phyloP scores from a whole-genome alignment of 2,113 vertebrate genomes.

The Trochalopteron elliotii region DNA sequence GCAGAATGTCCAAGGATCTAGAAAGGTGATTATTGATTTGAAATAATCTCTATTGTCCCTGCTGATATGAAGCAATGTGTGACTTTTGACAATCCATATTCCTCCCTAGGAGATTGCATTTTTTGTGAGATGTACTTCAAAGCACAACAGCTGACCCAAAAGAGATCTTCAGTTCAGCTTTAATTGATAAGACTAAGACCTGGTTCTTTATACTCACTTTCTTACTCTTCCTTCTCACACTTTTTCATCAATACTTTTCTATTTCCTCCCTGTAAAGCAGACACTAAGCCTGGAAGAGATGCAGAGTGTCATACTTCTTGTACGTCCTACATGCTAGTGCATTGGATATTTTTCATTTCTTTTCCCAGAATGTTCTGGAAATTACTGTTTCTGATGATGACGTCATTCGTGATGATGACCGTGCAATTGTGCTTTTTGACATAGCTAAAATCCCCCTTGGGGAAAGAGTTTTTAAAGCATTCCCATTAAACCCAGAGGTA shows the following conservation, averaged over 20 bases:
- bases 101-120: neutral
- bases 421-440: constrained; percentile 70
- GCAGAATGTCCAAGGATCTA: neutral
- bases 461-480: constrained; percentile 39
- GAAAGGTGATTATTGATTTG: neutral
- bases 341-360: neutral
- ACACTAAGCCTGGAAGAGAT: neutral
- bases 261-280: neutral
- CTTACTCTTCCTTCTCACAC: neutral
- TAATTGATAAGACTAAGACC: neutral
- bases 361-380: constrained; percentile 76
- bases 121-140: neutral
- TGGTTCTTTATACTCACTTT: neutral
- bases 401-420: constrained; percentile 52
- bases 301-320: neutral
- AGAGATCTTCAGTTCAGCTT: neutral
- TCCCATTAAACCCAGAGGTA: constrained; percentile 65
- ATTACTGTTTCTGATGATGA: constrained; percentile 74
- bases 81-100: neutral
- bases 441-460: constrained; percentile 69
- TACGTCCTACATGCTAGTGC: neutral
- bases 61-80: neutral
- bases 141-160: neutral
- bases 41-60: neutral
- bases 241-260: neutral